phyloP scores from a whole-genome alignment of 2,113 vertebrate genomes.

The Eptesicus fuscus region DNA sequence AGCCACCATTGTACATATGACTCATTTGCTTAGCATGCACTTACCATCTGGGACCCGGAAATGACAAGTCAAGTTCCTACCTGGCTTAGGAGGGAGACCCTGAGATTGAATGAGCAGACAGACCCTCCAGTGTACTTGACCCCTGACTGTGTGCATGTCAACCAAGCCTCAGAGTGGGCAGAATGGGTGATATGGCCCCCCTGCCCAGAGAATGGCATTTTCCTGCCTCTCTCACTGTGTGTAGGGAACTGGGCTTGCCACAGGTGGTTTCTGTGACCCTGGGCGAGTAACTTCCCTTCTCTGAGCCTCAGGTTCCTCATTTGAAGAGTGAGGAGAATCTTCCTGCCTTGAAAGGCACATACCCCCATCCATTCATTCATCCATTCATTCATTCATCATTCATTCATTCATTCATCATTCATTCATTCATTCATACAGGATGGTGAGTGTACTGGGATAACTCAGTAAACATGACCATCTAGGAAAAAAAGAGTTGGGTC shows the following conservation, averaged over 20 bases:
- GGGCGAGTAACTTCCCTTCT: conserved; percentile 23
- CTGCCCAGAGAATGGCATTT: neutral
- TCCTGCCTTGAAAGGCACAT: conserved; percentile 2
- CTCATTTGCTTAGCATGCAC: conserved; percentile 11
- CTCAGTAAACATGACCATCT: neutral
- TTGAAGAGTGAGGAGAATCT: conserved; percentile 2
- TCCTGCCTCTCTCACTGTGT: neutral
- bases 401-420: neutral
- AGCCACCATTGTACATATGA: conserved; percentile 16
- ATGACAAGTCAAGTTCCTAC: neutral
- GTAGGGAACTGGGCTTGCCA: neutral
- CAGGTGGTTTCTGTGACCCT: conserved; percentile 6
- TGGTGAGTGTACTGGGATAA: neutral
- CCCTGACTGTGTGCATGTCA: neutral
- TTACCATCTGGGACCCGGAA: conserved; percentile 17
- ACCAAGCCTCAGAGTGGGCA: neutral
- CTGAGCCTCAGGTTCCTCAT: conserved; percentile 8
- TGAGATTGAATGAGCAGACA: neutral
- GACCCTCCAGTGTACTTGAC: neutral
- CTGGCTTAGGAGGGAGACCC: conserved; percentile 1
- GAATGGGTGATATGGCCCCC: neutral
- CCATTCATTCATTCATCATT: neutral
- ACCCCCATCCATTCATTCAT: neutral
- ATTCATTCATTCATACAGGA: neutral
- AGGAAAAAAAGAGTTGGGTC: neutral